Conservation (phyloP, 2,113 vertebrate species). For the Ptilorrhoa leucosticta region DNA sequence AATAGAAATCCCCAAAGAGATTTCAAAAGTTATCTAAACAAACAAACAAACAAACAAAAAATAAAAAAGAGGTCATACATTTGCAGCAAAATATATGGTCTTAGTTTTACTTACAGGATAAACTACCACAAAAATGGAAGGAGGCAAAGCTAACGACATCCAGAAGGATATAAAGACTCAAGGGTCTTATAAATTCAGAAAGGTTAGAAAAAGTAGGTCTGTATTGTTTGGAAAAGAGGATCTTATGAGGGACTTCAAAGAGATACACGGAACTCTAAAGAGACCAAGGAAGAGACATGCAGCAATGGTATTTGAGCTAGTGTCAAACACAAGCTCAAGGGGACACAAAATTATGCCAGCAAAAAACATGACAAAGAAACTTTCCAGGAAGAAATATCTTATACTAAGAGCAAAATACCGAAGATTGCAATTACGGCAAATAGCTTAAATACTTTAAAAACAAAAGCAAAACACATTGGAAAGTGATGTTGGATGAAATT, state of each 20-base stretch:
- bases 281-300: neutral
- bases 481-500: neutral
- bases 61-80: neutral
- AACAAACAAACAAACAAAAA: neutral
- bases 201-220: conserved; percentile 14
- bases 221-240: neutral
- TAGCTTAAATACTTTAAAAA: neutral
- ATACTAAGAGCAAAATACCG: neutral
- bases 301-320: neutral
- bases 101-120: neutral
- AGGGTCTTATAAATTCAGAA: neutral
- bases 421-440: neutral
- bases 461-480: neutral
- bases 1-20: neutral
- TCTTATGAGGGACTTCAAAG: neutral
- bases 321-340: neutral
- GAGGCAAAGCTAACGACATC: neutral
- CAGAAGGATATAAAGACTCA: neutral
- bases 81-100: neutral
- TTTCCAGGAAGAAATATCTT: neutral
- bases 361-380: neutral
- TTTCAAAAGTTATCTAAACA: neutral
- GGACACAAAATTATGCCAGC: neutral
- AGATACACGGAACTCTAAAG: neutral
- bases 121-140: neutral